Evolutionary conservation across 1,140 invertebrate genomes (phyloP), one percentile per base, ranked within the genome.

Genomic region (Lerema accius): DNA sequence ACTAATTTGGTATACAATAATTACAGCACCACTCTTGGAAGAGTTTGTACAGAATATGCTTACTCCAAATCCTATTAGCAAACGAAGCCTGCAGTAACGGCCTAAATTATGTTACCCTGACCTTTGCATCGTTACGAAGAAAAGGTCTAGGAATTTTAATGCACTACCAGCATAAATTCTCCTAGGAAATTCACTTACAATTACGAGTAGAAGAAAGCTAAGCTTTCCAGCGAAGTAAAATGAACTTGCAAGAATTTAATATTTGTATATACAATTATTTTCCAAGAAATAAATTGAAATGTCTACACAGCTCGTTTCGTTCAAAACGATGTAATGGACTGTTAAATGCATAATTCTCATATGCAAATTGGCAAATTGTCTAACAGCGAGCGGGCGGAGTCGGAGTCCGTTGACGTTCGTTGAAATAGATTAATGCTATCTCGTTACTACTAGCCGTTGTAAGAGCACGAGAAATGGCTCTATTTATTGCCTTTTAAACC

Each of bases 331-430:
- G 14, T 51, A 48, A 58, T 55, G 46, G 35, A 51, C 35, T 16
- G 32, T 43, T 46, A 43, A 48, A 23, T 60, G 63, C 35, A 65
- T 45, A 55, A 17, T 32, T 63, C 37, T 32, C 59, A 62, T 35
- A 51, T 55, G 32, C 50, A 63, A 76, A 76, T 78, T 77, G 72
- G 65, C 71, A 77, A 72, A 73, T 73, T 73, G 76, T 76, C 67
- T 77, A 71, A 71, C 63, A 58, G 73, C 64, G 67, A 51, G 61
- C 60, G 62, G 50, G 69, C 69, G 63, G 63, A 68, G 69, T 61
- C 69, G 64, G 73, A 65, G 73, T 73, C 40, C 75, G 66, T 72
- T 70, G 75, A 74, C 72, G 48, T 72, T 65, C 50, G 63, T 73
- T 65, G 42, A 70, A 76, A 73, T 76, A 70, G 73, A 76, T 70